A percentile compares a stretch with the other conserved stretches of the same genome.
These are phyloP conservation scores for Lutra lutra DNA, from an alignment of 2,797 vertebrate species.

Conservation along the genomic window DNA sequence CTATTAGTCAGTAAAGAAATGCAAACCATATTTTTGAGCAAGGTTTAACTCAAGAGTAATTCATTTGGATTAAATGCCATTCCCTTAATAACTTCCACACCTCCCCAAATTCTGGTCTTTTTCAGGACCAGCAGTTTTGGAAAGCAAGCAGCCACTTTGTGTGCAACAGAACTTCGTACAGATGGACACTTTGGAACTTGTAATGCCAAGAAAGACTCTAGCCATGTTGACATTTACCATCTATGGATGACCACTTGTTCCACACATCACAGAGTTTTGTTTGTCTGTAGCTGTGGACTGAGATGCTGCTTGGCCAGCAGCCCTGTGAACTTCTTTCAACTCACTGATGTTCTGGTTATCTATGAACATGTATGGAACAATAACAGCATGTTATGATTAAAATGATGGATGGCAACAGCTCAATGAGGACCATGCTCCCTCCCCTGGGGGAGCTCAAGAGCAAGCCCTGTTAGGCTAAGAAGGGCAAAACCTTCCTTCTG, in stretches of 20 bases:
- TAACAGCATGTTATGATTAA: neutral
- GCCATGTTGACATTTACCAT: neutral
- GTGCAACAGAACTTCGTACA: neutral
- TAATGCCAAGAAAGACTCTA: neutral
- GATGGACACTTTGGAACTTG: neutral
- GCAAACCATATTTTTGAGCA: neutral
- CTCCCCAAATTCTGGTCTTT: neutral
- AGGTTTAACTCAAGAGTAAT: neutral
- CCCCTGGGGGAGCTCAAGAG: neutral
- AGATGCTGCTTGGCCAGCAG: neutral
- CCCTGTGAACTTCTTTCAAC: neutral
- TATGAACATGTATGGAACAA: neutral
- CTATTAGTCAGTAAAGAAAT: neutral
- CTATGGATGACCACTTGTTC: neutral
- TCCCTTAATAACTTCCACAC: neutral
- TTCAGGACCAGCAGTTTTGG: neutral
- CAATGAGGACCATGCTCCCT: neutral
- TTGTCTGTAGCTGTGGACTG: neutral
- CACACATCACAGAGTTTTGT: neutral
- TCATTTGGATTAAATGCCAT: slow-evolving; percentile 1
- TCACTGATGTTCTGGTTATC: neutral
- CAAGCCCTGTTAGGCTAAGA: neutral
- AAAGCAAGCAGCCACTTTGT: neutral
- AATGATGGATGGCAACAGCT: neutral
- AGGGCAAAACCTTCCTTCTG: neutral